A percentile compares a stretch with the other conserved stretches of the same genome.
Conservation (phyloP, 2,113 vertebrate genomes). For the Leucopternis melanops region DNA sequence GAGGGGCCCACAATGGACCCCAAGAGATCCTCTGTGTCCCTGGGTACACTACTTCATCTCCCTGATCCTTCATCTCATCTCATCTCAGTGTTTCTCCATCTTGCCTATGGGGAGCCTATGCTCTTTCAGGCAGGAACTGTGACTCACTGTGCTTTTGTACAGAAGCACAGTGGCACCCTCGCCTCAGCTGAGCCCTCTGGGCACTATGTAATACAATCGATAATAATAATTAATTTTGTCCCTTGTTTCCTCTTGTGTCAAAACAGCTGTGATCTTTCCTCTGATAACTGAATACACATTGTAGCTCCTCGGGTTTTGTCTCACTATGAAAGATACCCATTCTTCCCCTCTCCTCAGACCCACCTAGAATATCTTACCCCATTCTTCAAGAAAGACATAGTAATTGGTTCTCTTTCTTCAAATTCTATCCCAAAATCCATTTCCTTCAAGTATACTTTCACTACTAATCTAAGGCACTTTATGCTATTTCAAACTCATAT, state of each 20-base stretch:
- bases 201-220: background rate
- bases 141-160: background rate
- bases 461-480: background rate
- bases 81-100: background rate
- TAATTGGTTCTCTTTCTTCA: background rate
- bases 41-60: background rate
- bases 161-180: background rate
- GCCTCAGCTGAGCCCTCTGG: background rate
- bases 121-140: background rate
- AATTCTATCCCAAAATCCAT: background rate
- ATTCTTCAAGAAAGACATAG: background rate
- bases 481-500: background rate
- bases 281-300: background rate
- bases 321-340: background rate
- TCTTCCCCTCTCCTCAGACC: background rate
- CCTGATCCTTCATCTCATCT: background rate
- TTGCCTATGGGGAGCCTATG: background rate
- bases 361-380: background rate
- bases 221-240: slow-evolving; percentile 11
- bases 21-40: background rate
- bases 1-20: background rate
- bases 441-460: background rate
- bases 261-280: background rate
- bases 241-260: background rate
- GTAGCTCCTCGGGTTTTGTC: background rate